These are phyloP conservation scores for Thymelicus acteon DNA, from an alignment of 2,888 invertebrate genomes.

Conservation along the genomic window DNA sequence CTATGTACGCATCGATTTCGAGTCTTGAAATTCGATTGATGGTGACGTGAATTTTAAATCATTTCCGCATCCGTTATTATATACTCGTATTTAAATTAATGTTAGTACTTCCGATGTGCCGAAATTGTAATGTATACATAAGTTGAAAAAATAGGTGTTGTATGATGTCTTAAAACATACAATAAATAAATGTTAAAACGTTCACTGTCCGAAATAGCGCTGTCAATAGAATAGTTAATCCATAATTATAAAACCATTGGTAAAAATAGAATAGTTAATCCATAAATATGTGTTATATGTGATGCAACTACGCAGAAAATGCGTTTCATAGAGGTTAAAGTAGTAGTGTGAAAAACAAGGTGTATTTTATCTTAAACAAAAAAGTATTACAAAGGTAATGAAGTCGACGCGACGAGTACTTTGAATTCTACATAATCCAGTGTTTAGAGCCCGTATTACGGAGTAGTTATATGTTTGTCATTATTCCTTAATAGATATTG, in stretches of 20 bases:
- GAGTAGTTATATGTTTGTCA: not conserved
- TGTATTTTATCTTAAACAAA: no score
- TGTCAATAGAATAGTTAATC: not conserved
- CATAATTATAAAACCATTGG: no score
- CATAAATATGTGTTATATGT: no score
- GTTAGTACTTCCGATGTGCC: not conserved
- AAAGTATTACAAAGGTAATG: no score
- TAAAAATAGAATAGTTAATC: not conserved
- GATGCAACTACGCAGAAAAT: not conserved
- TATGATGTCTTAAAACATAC: not conserved
- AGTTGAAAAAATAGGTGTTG: not conserved
- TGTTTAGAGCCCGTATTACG: not conserved
- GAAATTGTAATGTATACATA: not conserved
- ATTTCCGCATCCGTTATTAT: no score
- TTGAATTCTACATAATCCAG: not conserved
- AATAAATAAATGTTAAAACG: not conserved
- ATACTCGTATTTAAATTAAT: no score
- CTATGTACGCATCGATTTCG: no score
- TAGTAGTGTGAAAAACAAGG: not conserved
- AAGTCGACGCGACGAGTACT: not conserved
- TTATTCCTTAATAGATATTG: not conserved
- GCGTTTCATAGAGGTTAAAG: not conserved
- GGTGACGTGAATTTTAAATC: no score
- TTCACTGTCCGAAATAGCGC: not conserved
- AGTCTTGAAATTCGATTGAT: no score